Conservation (phyloP, 2,797 vertebrate genomes). For the Epinephelus coioides region DNA sequence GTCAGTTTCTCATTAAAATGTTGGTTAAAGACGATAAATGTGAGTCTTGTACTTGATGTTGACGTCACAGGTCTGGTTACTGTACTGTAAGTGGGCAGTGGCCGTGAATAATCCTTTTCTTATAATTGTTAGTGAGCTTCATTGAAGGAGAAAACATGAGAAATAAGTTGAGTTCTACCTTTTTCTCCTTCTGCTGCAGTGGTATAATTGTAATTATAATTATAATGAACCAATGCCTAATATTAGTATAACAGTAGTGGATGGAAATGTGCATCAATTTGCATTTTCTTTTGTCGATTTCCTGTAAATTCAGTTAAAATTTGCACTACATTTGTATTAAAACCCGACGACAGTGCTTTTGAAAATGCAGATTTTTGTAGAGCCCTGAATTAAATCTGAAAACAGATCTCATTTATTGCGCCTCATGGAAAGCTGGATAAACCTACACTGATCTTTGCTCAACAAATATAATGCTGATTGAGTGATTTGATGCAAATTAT, state of each 20-base stretch:
- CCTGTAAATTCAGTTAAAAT: too few relatives aligned
- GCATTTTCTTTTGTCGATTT: too few relatives aligned
- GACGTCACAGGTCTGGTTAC: background rate
- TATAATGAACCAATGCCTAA: too few relatives aligned
- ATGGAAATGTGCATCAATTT: too few relatives aligned
- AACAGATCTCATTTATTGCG: background rate
- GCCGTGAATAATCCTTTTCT: background rate
- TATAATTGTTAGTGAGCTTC: background rate
- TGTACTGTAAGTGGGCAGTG: background rate
- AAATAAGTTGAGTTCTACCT: too few relatives aligned
- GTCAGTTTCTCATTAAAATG: background rate
- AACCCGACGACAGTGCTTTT: background rate
- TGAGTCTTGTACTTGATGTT: too few relatives aligned
- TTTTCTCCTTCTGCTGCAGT: too few relatives aligned
- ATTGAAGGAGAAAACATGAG: too few relatives aligned
- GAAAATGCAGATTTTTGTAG: background rate
- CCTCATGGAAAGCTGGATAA: constrained; percentile 1
- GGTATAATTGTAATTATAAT: too few relatives aligned
- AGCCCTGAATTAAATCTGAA: background rate
- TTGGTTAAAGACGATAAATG: too few relatives aligned
- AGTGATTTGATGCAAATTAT: background rate
- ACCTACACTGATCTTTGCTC: background rate
- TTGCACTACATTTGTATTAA: too few relatives aligned
- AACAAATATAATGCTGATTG: background rate
- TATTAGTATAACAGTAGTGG: too few relatives aligned